Base-by-base conservation (phyloP, 2,888 invertebrate species). In the Baccha elongata region DNA sequence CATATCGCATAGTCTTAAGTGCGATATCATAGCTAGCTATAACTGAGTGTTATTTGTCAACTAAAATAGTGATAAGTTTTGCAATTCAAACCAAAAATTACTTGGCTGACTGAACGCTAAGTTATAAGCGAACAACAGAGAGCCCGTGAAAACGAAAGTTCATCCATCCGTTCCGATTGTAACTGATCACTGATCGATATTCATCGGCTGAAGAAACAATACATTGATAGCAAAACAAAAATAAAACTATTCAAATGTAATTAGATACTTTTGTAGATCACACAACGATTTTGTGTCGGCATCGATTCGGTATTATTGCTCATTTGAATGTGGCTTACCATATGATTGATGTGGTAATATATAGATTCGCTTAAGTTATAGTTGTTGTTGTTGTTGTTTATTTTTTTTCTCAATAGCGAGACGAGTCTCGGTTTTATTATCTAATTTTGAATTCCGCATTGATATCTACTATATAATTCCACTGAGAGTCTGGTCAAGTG, bases 391-490 rank as follows among this genome's bases (percentile, higher is more conserved):
- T 35, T 35, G 32, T 7, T 65, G n/a, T 26, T 68, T 79, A 46
- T 19, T 15, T 26, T 50, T 29, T 15, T 1, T n/a, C 37, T 37
- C 35, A 37, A 32, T 21, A 42, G 29, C 52, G 19, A 29, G 44
- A 35, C 50, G n/a, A 35, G 68, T 75, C 64, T 71, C 32, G 29
- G 21, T 42, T 68, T 65, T 71, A 67, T 81, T 81, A 81, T 71
- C 81, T 81, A 81, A 81, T 81, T 81, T 71, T 72, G 21, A 76
- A 76, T 81, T 81, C 81, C 81, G 81, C 81, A 81, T 81, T 71
- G 65, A 67, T 60, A 81, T 71, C 65, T 42, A 48, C 60, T 60
- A 42, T 40, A 11, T n/a, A 37, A 42, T 5, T 58, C 3, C 13
- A 13, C 19, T 17, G 69, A 55, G 48, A 50, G 75, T 64, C 75